phyloP scores from a whole-genome alignment of 2,797 vertebrate species.

The Propithecus perrieri region DNA sequence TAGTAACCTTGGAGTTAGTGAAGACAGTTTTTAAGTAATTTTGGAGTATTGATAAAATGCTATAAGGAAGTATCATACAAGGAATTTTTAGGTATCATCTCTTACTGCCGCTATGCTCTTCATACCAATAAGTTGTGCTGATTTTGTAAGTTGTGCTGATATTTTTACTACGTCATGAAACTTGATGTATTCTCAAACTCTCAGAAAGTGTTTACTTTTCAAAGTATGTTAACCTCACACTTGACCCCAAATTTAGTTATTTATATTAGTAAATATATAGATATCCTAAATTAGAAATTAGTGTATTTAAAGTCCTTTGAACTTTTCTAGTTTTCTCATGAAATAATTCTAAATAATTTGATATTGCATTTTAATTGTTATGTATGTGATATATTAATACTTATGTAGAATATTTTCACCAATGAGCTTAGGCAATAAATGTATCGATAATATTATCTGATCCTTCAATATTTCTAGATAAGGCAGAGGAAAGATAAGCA shows the following conservation, averaged over 20 bases:
- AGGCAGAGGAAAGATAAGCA: not conserved
- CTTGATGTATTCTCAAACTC: not conserved
- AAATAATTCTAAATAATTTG: slow-evolving; percentile 35
- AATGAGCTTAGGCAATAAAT: not conserved
- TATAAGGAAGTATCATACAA: not conserved
- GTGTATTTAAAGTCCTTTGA: slow-evolving; percentile 22
- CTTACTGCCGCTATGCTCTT: not conserved
- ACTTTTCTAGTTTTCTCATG: slow-evolving; percentile 13
- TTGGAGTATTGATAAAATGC: slow-evolving; percentile 22
- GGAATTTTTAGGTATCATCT: not conserved
- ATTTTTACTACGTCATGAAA: slow-evolving; percentile 16
- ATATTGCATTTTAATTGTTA: not conserved
- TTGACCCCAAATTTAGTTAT: slow-evolving; percentile 1
- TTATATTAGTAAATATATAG: slow-evolving; percentile 31
- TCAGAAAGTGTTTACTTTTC: not conserved
- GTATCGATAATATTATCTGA: not conserved
- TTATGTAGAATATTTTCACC: not conserved
- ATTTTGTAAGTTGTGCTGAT: not conserved
- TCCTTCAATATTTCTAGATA: not conserved
- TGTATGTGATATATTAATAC: not conserved
- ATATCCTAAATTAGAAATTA: not conserved
- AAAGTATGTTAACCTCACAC: not conserved
- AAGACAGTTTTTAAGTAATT: not conserved
- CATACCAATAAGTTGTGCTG: not conserved
- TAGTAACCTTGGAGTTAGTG: not conserved